A percentile compares a stretch with the other conserved stretches of the same genome.
Evolutionary conservation across 2,888 invertebrate species (phyloP).

Genomic region (Cylloceria caligata): DNA sequence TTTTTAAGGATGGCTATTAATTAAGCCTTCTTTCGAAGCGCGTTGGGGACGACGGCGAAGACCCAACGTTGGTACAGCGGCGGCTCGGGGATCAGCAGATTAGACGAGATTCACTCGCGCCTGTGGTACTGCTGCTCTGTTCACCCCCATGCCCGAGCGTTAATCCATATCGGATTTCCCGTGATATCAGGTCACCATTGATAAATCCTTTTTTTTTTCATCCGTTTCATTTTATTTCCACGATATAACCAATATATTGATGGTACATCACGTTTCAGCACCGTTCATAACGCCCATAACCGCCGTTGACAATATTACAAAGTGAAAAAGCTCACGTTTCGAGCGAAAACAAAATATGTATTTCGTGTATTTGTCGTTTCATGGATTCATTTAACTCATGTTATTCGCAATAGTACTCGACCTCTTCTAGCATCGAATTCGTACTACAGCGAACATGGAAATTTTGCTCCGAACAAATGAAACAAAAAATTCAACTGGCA

Average conservation of each 20-base stretch:
- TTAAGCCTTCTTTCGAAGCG: constrained; percentile 68
- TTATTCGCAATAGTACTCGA: not conserved
- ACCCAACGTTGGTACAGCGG: not conserved
- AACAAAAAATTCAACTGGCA: constrained; percentile 25
- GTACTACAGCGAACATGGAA: constrained; percentile 13
- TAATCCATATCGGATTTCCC: constrained; percentile 60
- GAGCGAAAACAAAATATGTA: not conserved
- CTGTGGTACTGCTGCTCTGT: constrained; percentile 40
- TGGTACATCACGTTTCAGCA: not conserved
- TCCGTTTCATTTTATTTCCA: constrained; percentile 20
- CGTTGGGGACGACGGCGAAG: constrained; percentile 33
- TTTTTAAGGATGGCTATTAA: constrained; percentile 78
- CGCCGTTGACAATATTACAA: not conserved
- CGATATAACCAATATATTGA: not conserved
- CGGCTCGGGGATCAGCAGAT: constrained; percentile 65
- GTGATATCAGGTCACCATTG: constrained; percentile 57
- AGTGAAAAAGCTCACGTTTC: not conserved
- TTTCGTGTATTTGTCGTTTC: constrained; percentile 4
- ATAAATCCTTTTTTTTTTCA: constrained; percentile 47
- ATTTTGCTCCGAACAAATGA: not conserved
- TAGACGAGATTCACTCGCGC: constrained; percentile 67
- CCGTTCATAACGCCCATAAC: not conserved
- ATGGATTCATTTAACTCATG: constrained; percentile 11
- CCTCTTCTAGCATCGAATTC: not conserved
- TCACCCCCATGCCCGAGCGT: constrained; percentile 32